Percentiles rank a stretch among this genome's conserved stretches.
These are phyloP conservation scores for Collichthys lucidus DNA, from an alignment of 2,113 vertebrate genomes.

Conservation along the genomic window DNA sequence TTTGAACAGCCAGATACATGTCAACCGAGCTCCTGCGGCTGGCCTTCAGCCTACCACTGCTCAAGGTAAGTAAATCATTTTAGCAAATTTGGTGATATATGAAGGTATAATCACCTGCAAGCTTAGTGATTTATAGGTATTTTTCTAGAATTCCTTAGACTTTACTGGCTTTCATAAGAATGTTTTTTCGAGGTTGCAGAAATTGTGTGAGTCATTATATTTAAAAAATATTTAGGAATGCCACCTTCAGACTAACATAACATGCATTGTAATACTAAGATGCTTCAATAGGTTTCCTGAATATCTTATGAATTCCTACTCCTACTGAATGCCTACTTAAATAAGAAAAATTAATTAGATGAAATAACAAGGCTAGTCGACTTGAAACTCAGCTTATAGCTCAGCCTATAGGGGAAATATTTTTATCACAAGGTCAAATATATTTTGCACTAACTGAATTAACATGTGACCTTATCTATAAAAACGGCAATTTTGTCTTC, in stretches of 20 bases:
- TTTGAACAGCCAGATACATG: not conserved
- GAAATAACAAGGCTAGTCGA: not conserved
- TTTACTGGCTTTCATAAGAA: not conserved
- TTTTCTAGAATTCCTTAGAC: not conserved
- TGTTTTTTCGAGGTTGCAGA: not conserved
- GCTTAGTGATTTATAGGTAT: not conserved
- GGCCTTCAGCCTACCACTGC: not conserved
- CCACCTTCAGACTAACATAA: not conserved
- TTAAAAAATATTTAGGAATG: not conserved
- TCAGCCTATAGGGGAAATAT: not conserved
- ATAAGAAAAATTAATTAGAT: not conserved
- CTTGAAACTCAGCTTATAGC: not conserved
- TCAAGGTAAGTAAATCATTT: constrained; percentile 9
- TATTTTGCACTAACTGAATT: too few species aligned
- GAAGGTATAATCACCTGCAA: not conserved
- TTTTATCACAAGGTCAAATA: not conserved
- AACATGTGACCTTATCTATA: not conserved
- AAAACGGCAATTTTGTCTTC: not conserved
- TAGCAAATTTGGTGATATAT: not conserved
- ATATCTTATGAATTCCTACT: not conserved
- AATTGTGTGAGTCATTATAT: not conserved
- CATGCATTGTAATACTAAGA: not conserved
- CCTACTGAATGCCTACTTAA: not conserved
- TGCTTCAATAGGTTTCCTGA: not conserved
- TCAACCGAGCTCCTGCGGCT: not conserved